Evolutionary conservation across 2,113 vertebrate species (phyloP).

Genomic region (Promerops cafer): DNA sequence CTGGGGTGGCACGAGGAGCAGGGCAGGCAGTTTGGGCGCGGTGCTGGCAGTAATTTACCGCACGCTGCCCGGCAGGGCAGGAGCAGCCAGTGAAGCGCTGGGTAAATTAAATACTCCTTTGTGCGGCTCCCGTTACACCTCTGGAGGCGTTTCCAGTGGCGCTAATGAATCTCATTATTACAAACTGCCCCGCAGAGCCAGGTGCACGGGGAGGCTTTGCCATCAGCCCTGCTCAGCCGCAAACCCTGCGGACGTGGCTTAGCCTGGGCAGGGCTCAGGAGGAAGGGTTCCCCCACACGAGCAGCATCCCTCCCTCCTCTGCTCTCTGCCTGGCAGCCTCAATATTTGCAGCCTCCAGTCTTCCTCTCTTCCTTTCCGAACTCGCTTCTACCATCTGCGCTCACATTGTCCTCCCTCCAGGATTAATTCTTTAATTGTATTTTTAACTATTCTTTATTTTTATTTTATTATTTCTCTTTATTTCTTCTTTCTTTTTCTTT

Average conservation of each 20-base stretch:
- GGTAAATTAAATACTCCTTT: conserved; percentile 38
- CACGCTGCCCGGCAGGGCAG: background rate
- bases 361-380: background rate
- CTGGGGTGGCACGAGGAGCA: background rate
- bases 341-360: background rate
- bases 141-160: background rate
- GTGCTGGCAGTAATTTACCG: background rate
- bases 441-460: background rate
- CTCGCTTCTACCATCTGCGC: background rate
- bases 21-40: background rate
- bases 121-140: background rate
- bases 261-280: background rate
- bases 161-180: conserved; percentile 6
- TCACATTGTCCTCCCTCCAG: background rate
- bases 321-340: background rate
- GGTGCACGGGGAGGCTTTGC: background rate
- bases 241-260: background rate
- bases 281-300: background rate
- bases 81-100: conserved; percentile 22
- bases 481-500: background rate
- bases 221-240: background rate
- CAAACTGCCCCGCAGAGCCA: background rate
- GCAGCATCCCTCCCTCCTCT: background rate
- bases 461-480: background rate
- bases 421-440: background rate